Base-by-base conservation (phyloP, 2,113 vertebrate species). In the Deroptyus accipitrinus region DNA sequence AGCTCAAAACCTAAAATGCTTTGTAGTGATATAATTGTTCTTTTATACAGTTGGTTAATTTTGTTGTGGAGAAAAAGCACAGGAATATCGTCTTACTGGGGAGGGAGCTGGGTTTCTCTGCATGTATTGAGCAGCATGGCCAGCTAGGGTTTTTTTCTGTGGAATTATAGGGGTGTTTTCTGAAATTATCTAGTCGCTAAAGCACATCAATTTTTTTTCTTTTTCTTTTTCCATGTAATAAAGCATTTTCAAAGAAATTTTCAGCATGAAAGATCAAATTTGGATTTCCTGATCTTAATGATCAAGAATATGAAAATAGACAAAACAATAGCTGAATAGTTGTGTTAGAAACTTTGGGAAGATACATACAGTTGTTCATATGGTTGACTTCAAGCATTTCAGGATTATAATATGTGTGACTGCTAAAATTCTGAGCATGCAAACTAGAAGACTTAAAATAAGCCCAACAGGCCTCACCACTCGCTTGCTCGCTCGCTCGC, bases 151-250 rank as follows among this genome's bases (percentile, higher is more conserved):
- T 42, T 1, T 62, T 86, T 88, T 59, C 17, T 72, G 19, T 31
- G 54, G 67, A 85, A 80, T 28, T 73, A 22, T 12, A 25, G 0
- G 1, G 7, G 2, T 46, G 3, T 39, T 49, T 35, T 46, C 4
- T 66, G 18, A 66, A 82, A 68, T 8, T 11, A 2, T 17, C 4
- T 83, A 5, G n/a, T 42, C 8, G 7, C 6, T 83, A 72, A 88
- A 79, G 5, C 1, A 3, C 11, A 67, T 37, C 1, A 14, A 2
- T 28, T n/a, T 16, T 8, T 10, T 6, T 7, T 4, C 23, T 9
- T 35, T 33, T 35, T 33, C 2, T 16, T 35, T 63, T 75, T 5
- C 4, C 17, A 42, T 28, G 3, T n/a, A 67, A 4, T 27, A 5
- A 52, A 54, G 1, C 4, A 2, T 59, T 87, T 78, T 46, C 17